Percentiles rank a stretch among this genome's conserved stretches.
Evolutionary conservation across 2,113 vertebrate species (phyloP).

Genomic region (Xenopus laevis): DNA sequence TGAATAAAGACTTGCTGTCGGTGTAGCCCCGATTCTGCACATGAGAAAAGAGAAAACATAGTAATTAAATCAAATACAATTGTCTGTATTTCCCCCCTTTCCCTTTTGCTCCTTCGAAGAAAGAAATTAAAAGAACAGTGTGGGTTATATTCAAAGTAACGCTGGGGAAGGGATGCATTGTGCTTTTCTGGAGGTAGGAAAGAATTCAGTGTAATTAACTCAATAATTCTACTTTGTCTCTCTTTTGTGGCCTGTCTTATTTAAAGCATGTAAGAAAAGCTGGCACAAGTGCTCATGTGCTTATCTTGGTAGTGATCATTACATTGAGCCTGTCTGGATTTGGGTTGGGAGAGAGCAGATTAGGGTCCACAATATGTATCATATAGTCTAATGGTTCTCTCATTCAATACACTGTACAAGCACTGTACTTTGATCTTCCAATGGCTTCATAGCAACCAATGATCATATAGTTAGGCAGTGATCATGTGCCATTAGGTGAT

Average conservation of each 20-base stretch:
- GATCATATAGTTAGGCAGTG: too few species aligned
- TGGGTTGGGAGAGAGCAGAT: too few species aligned
- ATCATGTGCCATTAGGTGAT: too few species aligned
- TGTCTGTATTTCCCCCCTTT: neutral
- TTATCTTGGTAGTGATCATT: neutral
- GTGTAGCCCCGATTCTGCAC: constrained; percentile 72
- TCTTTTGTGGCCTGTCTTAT: neutral
- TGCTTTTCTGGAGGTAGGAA: neutral
- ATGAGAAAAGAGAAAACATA: constrained; percentile 26
- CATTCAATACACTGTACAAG: too few species aligned
- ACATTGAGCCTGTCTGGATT: too few species aligned
- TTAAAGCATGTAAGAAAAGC: neutral
- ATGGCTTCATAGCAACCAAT: too few species aligned
- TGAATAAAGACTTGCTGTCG: constrained; percentile 81
- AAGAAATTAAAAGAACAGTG: neutral
- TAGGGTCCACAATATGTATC: too few species aligned
- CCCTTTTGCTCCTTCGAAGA: neutral
- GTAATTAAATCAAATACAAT: neutral
- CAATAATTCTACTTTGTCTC: neutral
- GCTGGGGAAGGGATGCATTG: neutral
- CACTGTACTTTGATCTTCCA: too few species aligned
- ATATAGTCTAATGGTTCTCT: too few species aligned
- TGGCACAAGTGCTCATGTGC: neutral
- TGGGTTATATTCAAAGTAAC: neutral
- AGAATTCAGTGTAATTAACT: constrained; percentile 8